phyloP scores from a whole-genome alignment of 2,113 vertebrate genomes.

The Urocynchramus pylzowi region DNA sequence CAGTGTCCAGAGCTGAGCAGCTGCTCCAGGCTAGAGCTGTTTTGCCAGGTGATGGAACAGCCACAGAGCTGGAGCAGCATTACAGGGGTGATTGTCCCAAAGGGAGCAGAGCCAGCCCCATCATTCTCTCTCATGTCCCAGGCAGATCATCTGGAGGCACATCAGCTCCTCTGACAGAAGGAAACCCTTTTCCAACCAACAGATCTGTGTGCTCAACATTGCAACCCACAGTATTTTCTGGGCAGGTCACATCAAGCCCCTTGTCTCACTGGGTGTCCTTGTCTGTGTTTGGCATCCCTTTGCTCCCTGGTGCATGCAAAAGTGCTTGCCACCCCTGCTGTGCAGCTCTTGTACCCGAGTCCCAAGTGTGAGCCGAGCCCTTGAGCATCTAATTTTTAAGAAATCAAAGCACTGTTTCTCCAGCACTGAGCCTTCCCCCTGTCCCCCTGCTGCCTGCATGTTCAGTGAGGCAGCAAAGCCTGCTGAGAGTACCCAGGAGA shows the following conservation, averaged over 20 bases:
- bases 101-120: not conserved
- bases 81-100: not conserved
- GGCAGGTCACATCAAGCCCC: not conserved
- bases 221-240: not conserved
- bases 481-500: not conserved
- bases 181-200: not conserved
- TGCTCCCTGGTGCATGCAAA: not conserved
- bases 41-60: not conserved
- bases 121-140: not conserved
- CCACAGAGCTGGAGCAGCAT: not conserved
- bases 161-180: not conserved
- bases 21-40: not conserved
- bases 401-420: not conserved
- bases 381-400: not conserved
- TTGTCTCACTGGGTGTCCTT: not conserved
- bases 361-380: not conserved
- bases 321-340: not conserved
- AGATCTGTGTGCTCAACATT: not conserved
- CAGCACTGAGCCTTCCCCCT: not conserved
- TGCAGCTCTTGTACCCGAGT: fast-evolving
- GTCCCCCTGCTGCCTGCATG: not conserved
- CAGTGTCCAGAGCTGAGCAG: not conserved
- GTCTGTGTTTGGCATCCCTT: not conserved
- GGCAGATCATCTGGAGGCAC: not conserved
- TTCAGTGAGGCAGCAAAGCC: not conserved